These are phyloP conservation scores for Drosophila fuyamai DNA, from an alignment of 1,140 invertebrate species.

Conservation along the genomic window DNA sequence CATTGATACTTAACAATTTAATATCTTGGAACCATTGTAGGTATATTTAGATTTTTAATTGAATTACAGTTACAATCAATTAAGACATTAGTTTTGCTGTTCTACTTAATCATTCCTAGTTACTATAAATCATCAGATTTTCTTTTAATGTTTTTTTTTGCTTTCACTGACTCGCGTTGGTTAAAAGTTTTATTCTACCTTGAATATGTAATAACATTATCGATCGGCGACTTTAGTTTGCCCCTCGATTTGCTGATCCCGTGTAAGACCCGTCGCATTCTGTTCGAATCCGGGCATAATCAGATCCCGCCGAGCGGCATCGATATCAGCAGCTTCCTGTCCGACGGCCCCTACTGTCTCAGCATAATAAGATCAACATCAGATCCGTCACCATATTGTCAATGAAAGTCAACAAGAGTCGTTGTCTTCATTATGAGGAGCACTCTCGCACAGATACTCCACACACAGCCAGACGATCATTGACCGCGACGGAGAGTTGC, in stretches of 20 bases:
- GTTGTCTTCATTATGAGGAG: conserved; percentile 76
- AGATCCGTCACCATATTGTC: conserved; percentile 62
- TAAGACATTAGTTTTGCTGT: too few species aligned
- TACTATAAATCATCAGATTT: too few species aligned
- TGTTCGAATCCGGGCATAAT: conserved; percentile 27
- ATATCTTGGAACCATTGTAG: too few species aligned
- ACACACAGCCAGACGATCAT: conserved; percentile 56
- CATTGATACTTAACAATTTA: not conserved
- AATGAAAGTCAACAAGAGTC: conserved; percentile 71
- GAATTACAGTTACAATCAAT: too few species aligned
- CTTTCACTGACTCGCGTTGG: too few species aligned
- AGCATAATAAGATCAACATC: conserved; percentile 58
- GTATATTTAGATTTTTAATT: too few species aligned
- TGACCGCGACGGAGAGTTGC: conserved; percentile 59
- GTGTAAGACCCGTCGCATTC: conserved; percentile 12
- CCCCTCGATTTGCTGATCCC: conserved; percentile 32
- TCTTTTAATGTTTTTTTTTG: too few species aligned
- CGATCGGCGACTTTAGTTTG: conserved; percentile 9
- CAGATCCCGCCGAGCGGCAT: conserved; percentile 21
- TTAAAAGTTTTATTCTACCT: not conserved
- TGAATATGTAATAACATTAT: conserved; percentile 2
- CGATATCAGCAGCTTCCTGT: conserved; percentile 47
- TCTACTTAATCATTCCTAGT: too few species aligned
- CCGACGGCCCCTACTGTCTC: conserved; percentile 12
- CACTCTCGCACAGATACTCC: conserved; percentile 21